Percentiles rank a stretch among this genome's conserved stretches.
Evolutionary conservation across 2,797 vertebrate genomes (phyloP).

Genomic region (Rhabdomys pumilio): DNA sequence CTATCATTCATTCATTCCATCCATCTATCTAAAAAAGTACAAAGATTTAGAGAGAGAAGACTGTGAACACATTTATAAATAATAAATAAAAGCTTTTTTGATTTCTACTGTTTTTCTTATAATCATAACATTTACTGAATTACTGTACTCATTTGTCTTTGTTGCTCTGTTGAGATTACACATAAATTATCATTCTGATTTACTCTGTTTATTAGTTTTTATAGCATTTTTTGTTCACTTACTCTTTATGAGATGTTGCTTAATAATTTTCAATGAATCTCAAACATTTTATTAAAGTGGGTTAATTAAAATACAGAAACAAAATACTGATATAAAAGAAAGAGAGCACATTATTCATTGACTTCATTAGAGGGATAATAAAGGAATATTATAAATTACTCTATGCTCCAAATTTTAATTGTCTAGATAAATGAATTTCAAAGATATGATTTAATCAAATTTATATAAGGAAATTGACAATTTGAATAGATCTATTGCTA

Average conservation of each 20-base stretch:
- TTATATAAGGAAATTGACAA: background rate
- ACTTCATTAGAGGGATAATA: background rate
- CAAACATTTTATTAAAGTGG: background rate
- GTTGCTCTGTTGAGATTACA: conserved; percentile 10
- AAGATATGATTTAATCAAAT: background rate
- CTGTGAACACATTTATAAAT: background rate
- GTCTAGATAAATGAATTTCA: background rate
- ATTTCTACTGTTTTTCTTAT: background rate
- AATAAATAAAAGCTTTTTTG: background rate
- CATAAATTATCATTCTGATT: background rate
- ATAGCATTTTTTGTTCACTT: conserved; percentile 34
- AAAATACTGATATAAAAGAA: background rate
- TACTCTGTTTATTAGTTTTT: conserved; percentile 18
- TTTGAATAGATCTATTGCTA: background rate
- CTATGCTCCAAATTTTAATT: background rate
- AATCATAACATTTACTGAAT: background rate
- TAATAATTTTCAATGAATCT: conserved; percentile 37
- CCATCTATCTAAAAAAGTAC: background rate
- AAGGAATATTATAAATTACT: background rate
- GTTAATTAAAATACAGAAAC: conserved; percentile 25
- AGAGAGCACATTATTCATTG: background rate
- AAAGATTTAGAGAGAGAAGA: background rate
- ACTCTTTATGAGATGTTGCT: conserved; percentile 22
- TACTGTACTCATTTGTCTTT: background rate
- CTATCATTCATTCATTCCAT: background rate